phyloP scores from a whole-genome alignment of 64 coral and sea anemone genomes.

The Pocillopora verrucosa region DNA sequence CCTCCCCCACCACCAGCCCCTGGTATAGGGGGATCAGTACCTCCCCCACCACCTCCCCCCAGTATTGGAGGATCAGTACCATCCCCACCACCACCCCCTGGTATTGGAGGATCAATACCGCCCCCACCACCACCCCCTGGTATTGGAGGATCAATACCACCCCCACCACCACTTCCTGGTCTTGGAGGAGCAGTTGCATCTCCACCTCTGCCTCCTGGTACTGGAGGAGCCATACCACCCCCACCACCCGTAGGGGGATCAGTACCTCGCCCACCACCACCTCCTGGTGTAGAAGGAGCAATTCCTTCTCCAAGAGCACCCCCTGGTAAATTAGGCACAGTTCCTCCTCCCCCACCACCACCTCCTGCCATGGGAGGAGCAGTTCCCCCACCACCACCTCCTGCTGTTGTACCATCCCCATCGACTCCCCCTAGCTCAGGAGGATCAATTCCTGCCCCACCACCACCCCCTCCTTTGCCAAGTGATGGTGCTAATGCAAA shows the following conservation, averaged over 20 bases:
- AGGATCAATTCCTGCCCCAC: conserved; percentile 32
- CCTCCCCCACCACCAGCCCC: conserved; percentile 1
- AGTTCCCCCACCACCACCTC: conserved; percentile 7
- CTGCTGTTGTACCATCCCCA: not conserved
- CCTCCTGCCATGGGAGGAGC: conserved; percentile 9
- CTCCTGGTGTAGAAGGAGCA: not conserved
- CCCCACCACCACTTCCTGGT: not conserved
- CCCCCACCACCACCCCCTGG: conserved; percentile 14
- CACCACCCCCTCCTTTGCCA: conserved; percentile 34
- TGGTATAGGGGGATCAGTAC: conserved; percentile 4
- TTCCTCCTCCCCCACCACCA: conserved; percentile 1
- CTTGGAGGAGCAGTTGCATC: not conserved
- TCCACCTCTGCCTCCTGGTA: conserved; percentile 1
- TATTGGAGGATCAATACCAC: not conserved
- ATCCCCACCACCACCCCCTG: conserved; percentile 30
- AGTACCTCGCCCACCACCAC: not conserved
- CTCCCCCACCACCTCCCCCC: conserved; percentile 54
- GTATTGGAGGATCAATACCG: not conserved
- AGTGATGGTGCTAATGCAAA: not conserved
- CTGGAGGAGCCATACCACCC: conserved; percentile 37
- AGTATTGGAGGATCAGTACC: conserved; percentile 36
- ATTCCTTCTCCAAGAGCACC: not conserved
- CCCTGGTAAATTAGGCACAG: not conserved
- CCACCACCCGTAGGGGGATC: conserved; percentile 13
- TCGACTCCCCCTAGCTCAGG: not conserved